Evolutionary conservation across 2,797 vertebrate species (phyloP), one percentile per base, ranked within the genome.

Genomic region (Myotis myotis): DNA sequence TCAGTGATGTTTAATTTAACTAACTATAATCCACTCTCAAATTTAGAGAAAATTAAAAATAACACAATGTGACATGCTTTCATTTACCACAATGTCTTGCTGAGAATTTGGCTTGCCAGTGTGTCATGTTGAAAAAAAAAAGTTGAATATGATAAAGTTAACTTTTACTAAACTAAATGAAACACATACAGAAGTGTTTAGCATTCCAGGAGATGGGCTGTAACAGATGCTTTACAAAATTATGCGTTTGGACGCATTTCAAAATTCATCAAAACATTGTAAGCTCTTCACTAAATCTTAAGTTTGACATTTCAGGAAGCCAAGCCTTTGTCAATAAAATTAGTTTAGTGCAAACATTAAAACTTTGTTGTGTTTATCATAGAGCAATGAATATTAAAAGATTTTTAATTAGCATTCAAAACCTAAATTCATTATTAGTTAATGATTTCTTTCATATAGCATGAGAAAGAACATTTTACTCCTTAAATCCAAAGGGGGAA

Each of bases 151-250:
- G 82, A 60, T 70, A 96, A 95, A 95, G 28, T 57, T 11, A 96
- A 90, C 2, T 89, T 97, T 96, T 87, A 91, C 20, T 87, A 22
- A 93, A 38, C 68, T 66, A 62, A 95, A 1, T 85, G 49, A 20
- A 97, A 93, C 47, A 92, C 33, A 78, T n/a, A 91, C 28, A 83
- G 57, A 95, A 96, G 96, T 97, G 80, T 93, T 97, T 93, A 97
- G 19, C 3, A 13, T 96, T 98, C 89, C 62, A 97, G 88, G 68
- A 97, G 80, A 86, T 95, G 36, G 76, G 93, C 62, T 55, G 15
- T 88, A 98, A 95, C 97, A 98, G 97, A 98, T 98, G 97, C 96
- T 97, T 96, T 96, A 94, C 80, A 96, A 97, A 98, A 97, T 97
- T 93, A 97, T 95, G 86, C 96, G 80, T 95, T 97, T 96, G 96